A percentile compares a stretch with the other conserved stretches of the same genome.
Evolutionary conservation across 2,888 invertebrate species (phyloP).

Genomic region (Lycaena phlaeas): DNA sequence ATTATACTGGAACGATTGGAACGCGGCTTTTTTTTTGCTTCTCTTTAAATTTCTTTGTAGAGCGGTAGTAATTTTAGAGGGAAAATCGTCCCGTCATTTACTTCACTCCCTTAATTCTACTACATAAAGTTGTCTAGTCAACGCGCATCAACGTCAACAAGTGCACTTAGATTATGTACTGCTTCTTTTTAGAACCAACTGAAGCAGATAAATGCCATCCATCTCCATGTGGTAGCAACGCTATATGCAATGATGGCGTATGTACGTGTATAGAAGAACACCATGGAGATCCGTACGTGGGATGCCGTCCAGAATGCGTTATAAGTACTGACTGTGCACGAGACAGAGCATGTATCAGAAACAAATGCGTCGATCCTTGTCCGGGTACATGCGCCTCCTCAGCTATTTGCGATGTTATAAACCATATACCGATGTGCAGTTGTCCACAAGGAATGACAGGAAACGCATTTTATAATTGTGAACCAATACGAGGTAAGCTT

Average conservation of each 20-base stretch:
- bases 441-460: conserved; percentile 79
- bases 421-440: conserved; percentile 81
- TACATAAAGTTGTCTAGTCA: too few species aligned
- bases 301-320: conserved; percentile 81
- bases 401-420: conserved; percentile 80
- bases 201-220: conserved; percentile 69
- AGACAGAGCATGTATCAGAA: conserved; percentile 76
- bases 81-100: too few species aligned
- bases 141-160: too few species aligned
- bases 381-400: conserved; percentile 79
- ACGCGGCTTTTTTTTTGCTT: too few species aligned
- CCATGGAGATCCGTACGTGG: conserved; percentile 78
- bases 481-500: conserved; percentile 56
- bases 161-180: too few species aligned
- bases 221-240: conserved; percentile 78
- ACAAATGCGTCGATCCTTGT: conserved; percentile 81
- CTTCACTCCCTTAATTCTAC: too few species aligned
- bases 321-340: conserved; percentile 77
- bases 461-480: conserved; percentile 78
- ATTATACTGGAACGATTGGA: too few species aligned
- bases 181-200: conserved; percentile 35
- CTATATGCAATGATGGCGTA: conserved; percentile 68
- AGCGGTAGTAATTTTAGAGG: too few species aligned
- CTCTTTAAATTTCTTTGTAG: too few species aligned
- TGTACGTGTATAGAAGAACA: conserved; percentile 76